Conservation (phyloP, 2,888 invertebrate genomes). For the Trissolcus brochymenae region DNA sequence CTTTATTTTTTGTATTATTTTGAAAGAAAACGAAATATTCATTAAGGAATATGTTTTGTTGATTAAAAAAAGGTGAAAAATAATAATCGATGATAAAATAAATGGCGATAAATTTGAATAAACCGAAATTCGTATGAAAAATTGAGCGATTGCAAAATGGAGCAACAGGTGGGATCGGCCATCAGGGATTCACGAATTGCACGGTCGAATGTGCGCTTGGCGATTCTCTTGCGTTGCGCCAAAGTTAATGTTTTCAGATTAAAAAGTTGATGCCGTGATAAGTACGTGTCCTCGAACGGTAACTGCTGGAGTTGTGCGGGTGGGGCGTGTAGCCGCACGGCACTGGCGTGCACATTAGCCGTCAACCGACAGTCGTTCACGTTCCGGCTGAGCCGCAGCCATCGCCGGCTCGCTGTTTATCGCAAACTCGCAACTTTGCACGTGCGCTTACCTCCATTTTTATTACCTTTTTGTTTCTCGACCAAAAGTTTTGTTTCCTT, state of each 20-base stretch:
- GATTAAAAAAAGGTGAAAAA: too few relatives aligned
- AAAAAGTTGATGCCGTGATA: constrained; percentile 38
- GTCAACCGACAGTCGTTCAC: constrained; percentile 63
- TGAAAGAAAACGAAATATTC: too few relatives aligned
- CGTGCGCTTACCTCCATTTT: constrained; percentile 9
- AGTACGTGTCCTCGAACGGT: constrained; percentile 51
- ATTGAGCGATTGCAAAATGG: too few relatives aligned
- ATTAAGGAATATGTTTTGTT: too few relatives aligned
- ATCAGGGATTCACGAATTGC: too few relatives aligned
- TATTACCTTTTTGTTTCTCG: background rate
- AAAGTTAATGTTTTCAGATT: constrained; percentile 24
- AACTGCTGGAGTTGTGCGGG: constrained; percentile 55
- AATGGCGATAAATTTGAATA: too few relatives aligned
- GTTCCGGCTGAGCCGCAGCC: constrained; percentile 61
- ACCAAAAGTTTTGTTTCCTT: background rate
- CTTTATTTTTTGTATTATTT: too few relatives aligned
- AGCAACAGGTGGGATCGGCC: too few relatives aligned
- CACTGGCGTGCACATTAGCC: constrained; percentile 54
- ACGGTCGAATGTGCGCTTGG: too few relatives aligned
- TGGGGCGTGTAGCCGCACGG: constrained; percentile 55
- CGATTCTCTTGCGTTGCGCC: background rate
- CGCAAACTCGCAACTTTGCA: constrained; percentile 11
- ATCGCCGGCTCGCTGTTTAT: constrained; percentile 19
- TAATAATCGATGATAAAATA: too few relatives aligned
- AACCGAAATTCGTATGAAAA: too few relatives aligned